These are phyloP conservation scores for Dolichopus griseipennis DNA, from an alignment of 2,888 invertebrate genomes.

Conservation along the genomic window DNA sequence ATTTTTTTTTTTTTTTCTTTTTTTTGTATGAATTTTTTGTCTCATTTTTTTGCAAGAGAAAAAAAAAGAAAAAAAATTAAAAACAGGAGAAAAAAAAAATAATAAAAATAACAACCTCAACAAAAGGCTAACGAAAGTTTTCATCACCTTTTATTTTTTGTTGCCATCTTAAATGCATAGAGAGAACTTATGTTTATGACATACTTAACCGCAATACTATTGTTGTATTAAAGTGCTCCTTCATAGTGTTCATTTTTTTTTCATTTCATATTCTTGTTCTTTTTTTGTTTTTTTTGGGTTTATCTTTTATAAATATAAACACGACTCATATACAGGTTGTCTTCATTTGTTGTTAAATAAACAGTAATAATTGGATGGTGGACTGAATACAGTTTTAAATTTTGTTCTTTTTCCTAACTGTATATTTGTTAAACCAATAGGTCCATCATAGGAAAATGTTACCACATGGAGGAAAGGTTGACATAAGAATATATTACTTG, in stretches of 20 bases:
- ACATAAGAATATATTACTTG: no score
- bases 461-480: no score
- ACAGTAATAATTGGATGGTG: no score
- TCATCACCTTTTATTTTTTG: not conserved
- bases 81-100: not conserved
- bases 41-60: not conserved
- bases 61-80: not conserved
- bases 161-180: conserved; percentile 4
- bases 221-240: not conserved
- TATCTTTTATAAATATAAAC: not conserved
- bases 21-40: not conserved
- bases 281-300: not conserved
- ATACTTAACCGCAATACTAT: conserved; percentile 6
- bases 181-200: conserved; percentile 1
- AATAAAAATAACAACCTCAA: not conserved
- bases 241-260: not conserved
- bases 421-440: no score
- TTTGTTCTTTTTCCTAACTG: no score
- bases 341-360: no score
- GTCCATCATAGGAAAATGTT: no score
- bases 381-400: no score
- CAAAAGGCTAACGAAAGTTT: conserved; percentile 6
- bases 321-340: no score
- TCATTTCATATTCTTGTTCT: not conserved
- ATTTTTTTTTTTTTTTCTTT: not conserved